Base-by-base conservation (phyloP, 1,140 invertebrate species). In the Rhagoletis zephyria region DNA sequence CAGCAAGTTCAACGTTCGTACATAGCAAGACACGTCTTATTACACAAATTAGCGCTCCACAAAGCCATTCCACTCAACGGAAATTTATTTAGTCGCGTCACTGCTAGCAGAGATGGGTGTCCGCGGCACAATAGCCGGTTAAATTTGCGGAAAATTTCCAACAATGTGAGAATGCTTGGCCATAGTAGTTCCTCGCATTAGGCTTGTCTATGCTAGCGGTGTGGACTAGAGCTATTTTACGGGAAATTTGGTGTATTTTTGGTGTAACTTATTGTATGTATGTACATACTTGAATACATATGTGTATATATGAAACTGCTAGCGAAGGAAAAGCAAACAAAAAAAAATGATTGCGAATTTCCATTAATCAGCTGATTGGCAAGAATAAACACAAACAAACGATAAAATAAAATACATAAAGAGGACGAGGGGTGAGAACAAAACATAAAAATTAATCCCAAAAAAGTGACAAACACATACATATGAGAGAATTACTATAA, bases 81-180 rank as follows among this genome's bases (percentile, higher is more conserved):
- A n/a, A 7, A 14, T 0, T 9, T 74, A 77, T 51, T 19, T 81
- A 56, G 48, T 81, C 48, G 16, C 16, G 74, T 81, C 74, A 81
- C 48, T 48, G 45, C 48, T 56, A 56, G 4, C 2, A 12, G n/a
- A 81, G 45, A 56, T 42, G 10, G 48, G 74, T 30, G 30, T 30
- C 30, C 30, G 30, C 30, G 30, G 30, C 30, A 30, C 48, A 19
- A n/a, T 81, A 51, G 74, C 48, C 48, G 74, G 48, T 81, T 81
- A 56, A 51, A 3, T n/a, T 45, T 5, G 48, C 48, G 74, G 74
- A 56, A 81, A 81, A 81, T 81, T 81, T 81, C 45, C 74, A 81
- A 81, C 42, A 10, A 30, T 56, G 48, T 1, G 48, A 19, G 74
- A 51, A 59, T 56, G 10, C 19, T 30, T 67, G 61, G 67, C 40